Evolutionary conservation across 2,888 invertebrate genomes (phyloP), one percentile per base, ranked within the genome.

Genomic region (Branchellion lobata): DNA sequence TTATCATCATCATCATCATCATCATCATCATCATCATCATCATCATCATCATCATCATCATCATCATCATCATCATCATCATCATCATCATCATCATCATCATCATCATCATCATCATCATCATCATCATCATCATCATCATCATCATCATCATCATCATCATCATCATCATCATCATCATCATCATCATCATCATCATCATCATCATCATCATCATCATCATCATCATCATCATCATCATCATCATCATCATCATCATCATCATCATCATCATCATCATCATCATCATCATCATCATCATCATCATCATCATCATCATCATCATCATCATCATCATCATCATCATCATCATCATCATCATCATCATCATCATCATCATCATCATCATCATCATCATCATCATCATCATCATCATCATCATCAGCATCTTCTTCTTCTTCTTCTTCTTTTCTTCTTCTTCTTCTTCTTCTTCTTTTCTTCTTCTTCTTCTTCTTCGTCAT

Each of bases 121-220:
- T 73, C 73, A 36, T 65, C 78, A 68, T 65, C 65, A 27, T 68
- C 68, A 65, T 65, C 78, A 78, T 78, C 78, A 78, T 78, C 78
- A 61, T 78, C 65, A 78, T 78, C 78, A 69, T 78, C 69, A 69
- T 78, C 78, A 36, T 78, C 78, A 69, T 69, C 69, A 78, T 68
- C 78, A 68, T 78, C 73, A 40, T 73, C 73, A 33, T 36, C 40
- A 69, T 69, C 34, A 24, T n/a, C 27, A 33, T 34, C 36, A 1
- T 73, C 27, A 34, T 1, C 40, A 73, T 73, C 73, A 73, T 76
- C 61, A 53, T 76, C 61, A 53, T 76, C 61, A 76, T 76, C 61
- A 57, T 31, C 61, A 76, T 47, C 61, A 57, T 68, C 57, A 65
- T 77, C 65, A 68, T 68, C 57, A 77, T 77, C 33, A 68, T 68